phyloP scores from a whole-genome alignment of 2,113 vertebrate genomes.

The Petrocephalus zakoni region DNA sequence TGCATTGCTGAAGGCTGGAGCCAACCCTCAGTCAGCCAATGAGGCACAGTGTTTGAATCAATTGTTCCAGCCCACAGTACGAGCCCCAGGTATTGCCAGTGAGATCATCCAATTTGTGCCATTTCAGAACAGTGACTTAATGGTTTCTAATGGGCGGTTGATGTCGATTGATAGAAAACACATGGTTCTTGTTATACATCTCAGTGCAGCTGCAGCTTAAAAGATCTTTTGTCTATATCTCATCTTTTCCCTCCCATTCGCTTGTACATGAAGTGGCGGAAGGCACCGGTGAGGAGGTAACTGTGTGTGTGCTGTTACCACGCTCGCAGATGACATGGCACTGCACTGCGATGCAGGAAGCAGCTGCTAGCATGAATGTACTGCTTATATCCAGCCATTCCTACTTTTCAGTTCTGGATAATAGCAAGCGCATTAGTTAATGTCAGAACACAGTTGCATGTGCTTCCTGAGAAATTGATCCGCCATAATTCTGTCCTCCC shows the following conservation, averaged over 20 bases:
- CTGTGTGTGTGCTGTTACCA: background rate
- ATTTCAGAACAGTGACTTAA: background rate
- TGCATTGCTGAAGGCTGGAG: constrained; percentile 71
- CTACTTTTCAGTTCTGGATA: background rate
- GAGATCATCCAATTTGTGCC: background rate
- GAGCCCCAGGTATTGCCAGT: background rate
- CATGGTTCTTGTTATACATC: background rate
- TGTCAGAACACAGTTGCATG: background rate
- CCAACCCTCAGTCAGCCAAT: constrained; percentile 67
- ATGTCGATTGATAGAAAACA: background rate
- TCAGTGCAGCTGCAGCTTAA: background rate
- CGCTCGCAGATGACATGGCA: background rate
- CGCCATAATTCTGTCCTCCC: background rate
- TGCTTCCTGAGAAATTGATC: background rate
- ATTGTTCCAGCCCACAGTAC: background rate
- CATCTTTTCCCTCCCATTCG: background rate
- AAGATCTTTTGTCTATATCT: background rate
- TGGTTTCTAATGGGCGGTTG: background rate
- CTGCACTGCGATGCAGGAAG: background rate
- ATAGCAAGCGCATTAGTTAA: background rate
- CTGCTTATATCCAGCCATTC: background rate
- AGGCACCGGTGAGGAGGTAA: background rate
- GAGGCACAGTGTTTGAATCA: constrained; percentile 1
- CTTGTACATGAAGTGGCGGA: background rate
- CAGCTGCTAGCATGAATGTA: background rate